Evolutionary conservation across 2,888 invertebrate genomes (phyloP).

Genomic region (Nebria salina): DNA sequence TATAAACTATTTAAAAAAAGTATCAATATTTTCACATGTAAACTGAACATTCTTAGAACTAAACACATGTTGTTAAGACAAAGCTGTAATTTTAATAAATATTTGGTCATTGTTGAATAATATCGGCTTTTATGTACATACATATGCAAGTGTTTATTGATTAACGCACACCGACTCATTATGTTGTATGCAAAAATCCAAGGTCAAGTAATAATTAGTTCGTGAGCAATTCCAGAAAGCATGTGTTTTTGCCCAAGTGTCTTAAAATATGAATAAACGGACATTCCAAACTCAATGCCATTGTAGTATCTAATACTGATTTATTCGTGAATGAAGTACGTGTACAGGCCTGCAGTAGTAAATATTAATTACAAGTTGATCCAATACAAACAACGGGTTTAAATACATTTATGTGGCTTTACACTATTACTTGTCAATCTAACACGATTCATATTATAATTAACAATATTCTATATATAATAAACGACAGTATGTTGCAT

Average conservation of each 20-base stretch:
- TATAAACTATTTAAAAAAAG: no score
- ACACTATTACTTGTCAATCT: no score
- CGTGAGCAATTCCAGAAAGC: background rate
- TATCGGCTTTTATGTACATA: background rate
- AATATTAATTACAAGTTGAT: background rate
- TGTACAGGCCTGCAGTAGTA: no score
- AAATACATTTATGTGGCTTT: no score
- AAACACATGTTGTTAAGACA: background rate
- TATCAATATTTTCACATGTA: no score
- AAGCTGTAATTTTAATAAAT: background rate
- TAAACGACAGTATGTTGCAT: background rate
- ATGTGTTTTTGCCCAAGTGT: background rate
- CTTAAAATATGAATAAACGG: background rate
- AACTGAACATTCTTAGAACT: no score
- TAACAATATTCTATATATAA: no score
- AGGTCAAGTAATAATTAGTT: background rate
- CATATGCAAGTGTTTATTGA: background rate
- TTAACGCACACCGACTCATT: background rate
- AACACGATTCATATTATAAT: no score
- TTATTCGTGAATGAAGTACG: background rate
- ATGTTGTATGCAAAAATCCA: background rate
- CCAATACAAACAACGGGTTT: no score
- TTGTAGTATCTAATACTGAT: background rate
- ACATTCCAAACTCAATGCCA: slow-evolving; percentile 11
- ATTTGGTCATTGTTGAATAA: background rate